phyloP scores from a whole-genome alignment of 2,113 vertebrate species.

The Amblyopsis rosae region DNA sequence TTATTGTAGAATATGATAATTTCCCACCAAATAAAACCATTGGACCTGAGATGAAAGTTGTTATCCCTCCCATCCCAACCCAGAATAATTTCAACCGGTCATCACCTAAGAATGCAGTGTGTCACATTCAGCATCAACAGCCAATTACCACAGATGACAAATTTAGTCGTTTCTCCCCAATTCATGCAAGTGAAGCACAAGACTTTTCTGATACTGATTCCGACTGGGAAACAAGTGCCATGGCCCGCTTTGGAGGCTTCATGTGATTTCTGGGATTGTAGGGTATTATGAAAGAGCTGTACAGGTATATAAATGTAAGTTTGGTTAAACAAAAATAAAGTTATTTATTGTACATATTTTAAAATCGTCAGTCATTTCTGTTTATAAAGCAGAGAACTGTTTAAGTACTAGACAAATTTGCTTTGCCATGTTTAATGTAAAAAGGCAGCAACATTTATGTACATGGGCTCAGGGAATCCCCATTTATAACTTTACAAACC shows the following conservation, averaged over 20 bases:
- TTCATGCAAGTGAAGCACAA: conserved; percentile 62
- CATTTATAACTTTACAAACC: conserved; percentile 73
- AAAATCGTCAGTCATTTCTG: conserved; percentile 15
- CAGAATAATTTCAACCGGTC: conserved; percentile 59
- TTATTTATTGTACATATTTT: conserved; percentile 63
- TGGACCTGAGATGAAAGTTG: conserved; percentile 74
- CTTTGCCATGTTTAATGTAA: conserved; percentile 72
- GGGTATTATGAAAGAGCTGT: neutral
- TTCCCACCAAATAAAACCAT: conserved; percentile 82
- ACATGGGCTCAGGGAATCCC: conserved; percentile 60
- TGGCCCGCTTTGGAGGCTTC: conserved; percentile 70
- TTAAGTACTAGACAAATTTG: neutral
- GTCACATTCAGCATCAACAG: conserved; percentile 48
- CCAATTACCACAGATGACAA: conserved; percentile 19
- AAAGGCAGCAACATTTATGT: conserved; percentile 68
- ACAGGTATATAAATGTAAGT: conserved; percentile 6
- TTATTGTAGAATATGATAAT: conserved; percentile 76
- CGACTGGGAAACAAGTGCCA: conserved; percentile 82
- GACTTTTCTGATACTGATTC: conserved; percentile 81
- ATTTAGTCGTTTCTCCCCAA: conserved; percentile 72
- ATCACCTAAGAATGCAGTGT: conserved; percentile 47
- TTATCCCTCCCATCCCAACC: conserved; percentile 75
- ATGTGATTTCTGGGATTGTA: conserved; percentile 43
- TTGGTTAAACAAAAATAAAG: conserved; percentile 12
- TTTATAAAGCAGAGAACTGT: conserved; percentile 34